phyloP scores from a whole-genome alignment of 2,797 vertebrate species.

The Harpagifer antarcticus region DNA sequence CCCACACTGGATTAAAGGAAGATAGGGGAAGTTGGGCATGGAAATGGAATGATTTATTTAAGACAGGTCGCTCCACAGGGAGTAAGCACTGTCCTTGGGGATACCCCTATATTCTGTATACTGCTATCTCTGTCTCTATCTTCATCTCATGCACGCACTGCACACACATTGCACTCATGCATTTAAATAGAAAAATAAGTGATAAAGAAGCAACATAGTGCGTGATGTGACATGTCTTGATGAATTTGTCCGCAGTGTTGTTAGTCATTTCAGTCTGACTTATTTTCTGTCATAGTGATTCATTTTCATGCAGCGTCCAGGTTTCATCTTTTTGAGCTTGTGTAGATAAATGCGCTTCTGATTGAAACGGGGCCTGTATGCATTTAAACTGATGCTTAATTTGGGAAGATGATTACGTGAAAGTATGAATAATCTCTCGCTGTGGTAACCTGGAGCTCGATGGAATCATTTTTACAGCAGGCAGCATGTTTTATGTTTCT shows the following conservation, averaged over 20 bases:
- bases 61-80: constrained; percentile 78
- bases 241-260: constrained; percentile 56
- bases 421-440: constrained; percentile 2
- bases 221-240: constrained; percentile 36
- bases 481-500: constrained; percentile 13
- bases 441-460: constrained; percentile 4
- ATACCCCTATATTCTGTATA: constrained; percentile 69
- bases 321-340: constrained; percentile 35
- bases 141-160: constrained; percentile 4
- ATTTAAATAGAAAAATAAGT: constrained; percentile 40
- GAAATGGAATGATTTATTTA: constrained; percentile 84
- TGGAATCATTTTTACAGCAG: neutral
- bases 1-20: constrained; percentile 81
- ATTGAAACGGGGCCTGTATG: constrained; percentile 34
- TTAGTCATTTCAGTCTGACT: constrained; percentile 59
- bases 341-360: constrained; percentile 37
- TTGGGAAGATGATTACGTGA: constrained; percentile 15
- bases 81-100: constrained; percentile 73
- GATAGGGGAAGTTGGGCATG: constrained; percentile 77
- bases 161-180: constrained; percentile 52
- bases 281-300: constrained; percentile 59
- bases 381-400: constrained; percentile 24
- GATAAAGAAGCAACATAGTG: constrained; percentile 49
- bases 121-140: constrained; percentile 34
- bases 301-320: constrained; percentile 25